Percentiles rank a stretch among this genome's conserved stretches.
Conservation (phyloP, 2,113 vertebrate species). For the Carlito syrichta region DNA sequence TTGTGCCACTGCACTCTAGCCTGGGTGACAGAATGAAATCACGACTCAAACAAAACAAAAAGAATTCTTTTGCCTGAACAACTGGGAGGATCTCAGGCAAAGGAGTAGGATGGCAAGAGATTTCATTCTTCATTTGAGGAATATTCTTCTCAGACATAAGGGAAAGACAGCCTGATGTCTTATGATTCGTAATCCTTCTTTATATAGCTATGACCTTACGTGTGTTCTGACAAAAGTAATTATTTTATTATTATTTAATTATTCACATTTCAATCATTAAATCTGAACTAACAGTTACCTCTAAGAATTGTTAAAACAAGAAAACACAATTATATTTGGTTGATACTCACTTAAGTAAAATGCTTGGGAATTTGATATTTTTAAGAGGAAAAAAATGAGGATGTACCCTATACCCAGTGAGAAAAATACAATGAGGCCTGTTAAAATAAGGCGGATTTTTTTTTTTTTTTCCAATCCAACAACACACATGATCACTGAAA, state of each 20-base stretch:
- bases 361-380: neutral
- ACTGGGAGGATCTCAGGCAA: too few species aligned
- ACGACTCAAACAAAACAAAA: too few species aligned
- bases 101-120: neutral
- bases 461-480: neutral
- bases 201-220: neutral
- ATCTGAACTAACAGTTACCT: neutral
- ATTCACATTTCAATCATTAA: neutral
- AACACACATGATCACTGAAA: neutral
- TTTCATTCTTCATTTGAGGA: neutral
- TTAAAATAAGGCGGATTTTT: neutral
- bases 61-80: too few species aligned
- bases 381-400: neutral
- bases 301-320: conserved; percentile 16
- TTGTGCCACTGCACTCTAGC: too few species aligned
- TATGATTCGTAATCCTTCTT: neutral
- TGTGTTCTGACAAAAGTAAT: neutral
- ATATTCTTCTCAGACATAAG: neutral
- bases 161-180: neutral
- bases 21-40: too few species aligned
- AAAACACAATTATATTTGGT: neutral
- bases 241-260: too few species aligned
- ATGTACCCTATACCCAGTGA: neutral
- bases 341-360: neutral
- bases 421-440: neutral